Percentiles rank a stretch among this genome's conserved stretches.
These are phyloP conservation scores for Bradypodion pumilum DNA, from an alignment of 2,797 vertebrate species.

Conservation along the genomic window DNA sequence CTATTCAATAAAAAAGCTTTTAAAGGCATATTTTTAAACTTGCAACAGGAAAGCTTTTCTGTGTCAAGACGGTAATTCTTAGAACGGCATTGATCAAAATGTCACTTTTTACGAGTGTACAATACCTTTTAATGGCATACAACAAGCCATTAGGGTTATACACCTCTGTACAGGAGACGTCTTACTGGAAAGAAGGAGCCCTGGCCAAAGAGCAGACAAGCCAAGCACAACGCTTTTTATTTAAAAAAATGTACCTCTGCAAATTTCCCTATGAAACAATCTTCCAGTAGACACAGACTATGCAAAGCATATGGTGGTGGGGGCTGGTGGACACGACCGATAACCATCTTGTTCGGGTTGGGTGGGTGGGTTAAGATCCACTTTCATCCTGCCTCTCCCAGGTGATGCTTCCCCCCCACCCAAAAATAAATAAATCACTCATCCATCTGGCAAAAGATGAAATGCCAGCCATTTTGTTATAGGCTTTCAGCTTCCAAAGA, in stretches of 20 bases:
- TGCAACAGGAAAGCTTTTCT: conserved; percentile 94
- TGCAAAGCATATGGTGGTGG: background rate
- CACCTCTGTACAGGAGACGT: conserved; percentile 77
- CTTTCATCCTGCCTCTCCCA: background rate
- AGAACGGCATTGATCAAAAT: conserved; percentile 96
- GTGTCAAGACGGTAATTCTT: conserved; percentile 97
- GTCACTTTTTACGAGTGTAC: conserved; percentile 95
- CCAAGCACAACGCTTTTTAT: conserved; percentile 43
- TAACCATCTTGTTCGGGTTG: conserved; percentile 4
- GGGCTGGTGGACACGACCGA: no score
- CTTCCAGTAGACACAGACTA: conserved; percentile 54
- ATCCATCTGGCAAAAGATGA: background rate
- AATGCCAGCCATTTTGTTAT: conserved; percentile 1
- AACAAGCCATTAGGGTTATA: conserved; percentile 88
- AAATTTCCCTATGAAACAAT: conserved; percentile 49
- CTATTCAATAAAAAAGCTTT: conserved; percentile 93
- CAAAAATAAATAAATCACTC: background rate
- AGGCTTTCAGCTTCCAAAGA: conserved; percentile 51
- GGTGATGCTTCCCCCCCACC: background rate
- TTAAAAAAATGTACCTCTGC: background rate
- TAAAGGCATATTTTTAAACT: conserved; percentile 89
- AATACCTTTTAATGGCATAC: conserved; percentile 91
- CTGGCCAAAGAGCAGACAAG: conserved; percentile 73
- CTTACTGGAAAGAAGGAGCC: conserved; percentile 81
- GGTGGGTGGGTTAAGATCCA: conserved; percentile 9